phyloP scores from a whole-genome alignment of 2,888 invertebrate genomes.

The Corythucha ciliata region DNA sequence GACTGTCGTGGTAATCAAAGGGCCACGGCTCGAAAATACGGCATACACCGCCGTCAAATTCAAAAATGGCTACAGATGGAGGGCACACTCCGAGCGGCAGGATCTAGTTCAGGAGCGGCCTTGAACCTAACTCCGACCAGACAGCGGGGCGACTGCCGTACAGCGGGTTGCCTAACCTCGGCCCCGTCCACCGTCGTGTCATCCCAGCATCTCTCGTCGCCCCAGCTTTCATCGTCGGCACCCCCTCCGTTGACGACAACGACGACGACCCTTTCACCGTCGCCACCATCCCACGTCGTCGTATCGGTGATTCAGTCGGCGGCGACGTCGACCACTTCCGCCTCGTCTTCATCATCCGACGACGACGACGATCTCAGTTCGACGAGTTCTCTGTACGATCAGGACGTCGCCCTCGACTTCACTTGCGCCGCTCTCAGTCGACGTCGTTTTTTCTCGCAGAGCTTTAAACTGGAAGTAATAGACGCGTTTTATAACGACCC shows the following conservation, averaged over 20 bases:
- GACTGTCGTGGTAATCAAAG: constrained; percentile 85
- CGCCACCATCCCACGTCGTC: no score
- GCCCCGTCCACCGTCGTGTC: constrained; percentile 20
- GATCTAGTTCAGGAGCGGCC: constrained; percentile 41
- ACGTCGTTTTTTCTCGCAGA: constrained; percentile 44
- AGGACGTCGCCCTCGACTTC: constrained; percentile 37
- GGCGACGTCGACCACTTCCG: no score
- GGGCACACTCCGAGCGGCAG: constrained; percentile 52
- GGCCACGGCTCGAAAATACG: constrained; percentile 81
- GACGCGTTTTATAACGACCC: constrained; percentile 44
- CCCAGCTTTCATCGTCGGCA: constrained; percentile 5
- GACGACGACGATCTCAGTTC: constrained; percentile 35
- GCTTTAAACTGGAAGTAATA: constrained; percentile 45
- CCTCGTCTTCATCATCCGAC: no score
- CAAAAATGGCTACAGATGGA: constrained; percentile 88
- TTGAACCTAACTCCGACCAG: constrained; percentile 45
- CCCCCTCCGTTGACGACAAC: background rate
- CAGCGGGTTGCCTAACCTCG: constrained; percentile 28
- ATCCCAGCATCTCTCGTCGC: background rate
- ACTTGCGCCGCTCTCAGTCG: constrained; percentile 37
- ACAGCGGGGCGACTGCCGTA: constrained; percentile 41
- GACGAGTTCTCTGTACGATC: constrained; percentile 29
- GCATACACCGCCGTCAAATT: constrained; percentile 79
- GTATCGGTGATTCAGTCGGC: no score
- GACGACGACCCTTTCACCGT: no score